Conservation (phyloP, 2,888 invertebrate species). For the Gibbula magus region DNA sequence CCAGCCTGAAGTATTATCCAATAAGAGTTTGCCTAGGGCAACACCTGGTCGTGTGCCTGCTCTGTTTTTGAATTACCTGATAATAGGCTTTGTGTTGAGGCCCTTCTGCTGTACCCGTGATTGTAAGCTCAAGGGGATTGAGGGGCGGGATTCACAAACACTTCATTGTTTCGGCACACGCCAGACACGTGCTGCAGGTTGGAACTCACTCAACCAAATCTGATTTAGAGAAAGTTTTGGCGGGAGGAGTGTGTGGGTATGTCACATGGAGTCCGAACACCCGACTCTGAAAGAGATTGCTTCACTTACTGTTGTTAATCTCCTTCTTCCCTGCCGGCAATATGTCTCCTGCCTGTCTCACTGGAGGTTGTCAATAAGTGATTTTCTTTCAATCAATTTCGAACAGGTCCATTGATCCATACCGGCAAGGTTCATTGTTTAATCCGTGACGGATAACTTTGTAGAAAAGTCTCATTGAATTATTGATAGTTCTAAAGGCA, state of each 20-base stretch:
- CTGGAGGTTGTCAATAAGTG: too few species aligned
- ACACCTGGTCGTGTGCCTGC: conserved; percentile 11
- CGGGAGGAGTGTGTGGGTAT: neutral
- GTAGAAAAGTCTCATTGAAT: neutral
- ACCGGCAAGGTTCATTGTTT: too few species aligned
- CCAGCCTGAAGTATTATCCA: too few species aligned
- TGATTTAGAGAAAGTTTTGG: neutral
- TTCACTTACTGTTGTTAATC: too few species aligned
- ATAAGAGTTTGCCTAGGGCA: neutral
- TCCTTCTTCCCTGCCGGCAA: too few species aligned
- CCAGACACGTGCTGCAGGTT: neutral
- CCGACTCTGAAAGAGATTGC: neutral
- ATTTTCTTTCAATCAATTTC: too few species aligned
- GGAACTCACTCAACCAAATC: neutral
- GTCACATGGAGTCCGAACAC: neutral
- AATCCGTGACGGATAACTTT: neutral
- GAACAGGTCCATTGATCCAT: too few species aligned
- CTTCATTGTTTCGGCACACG: conserved; percentile 1
- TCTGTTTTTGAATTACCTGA: neutral
- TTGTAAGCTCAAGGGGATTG: neutral
- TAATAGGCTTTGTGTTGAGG: conserved; percentile 1
- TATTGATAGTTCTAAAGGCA: conserved; percentile 1
- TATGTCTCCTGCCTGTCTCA: too few species aligned
- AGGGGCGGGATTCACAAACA: conserved; percentile 1
- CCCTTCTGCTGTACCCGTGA: neutral